Evolutionary conservation across 1,140 invertebrate genomes (phyloP).

Genomic region (Epicauta chinensis): DNA sequence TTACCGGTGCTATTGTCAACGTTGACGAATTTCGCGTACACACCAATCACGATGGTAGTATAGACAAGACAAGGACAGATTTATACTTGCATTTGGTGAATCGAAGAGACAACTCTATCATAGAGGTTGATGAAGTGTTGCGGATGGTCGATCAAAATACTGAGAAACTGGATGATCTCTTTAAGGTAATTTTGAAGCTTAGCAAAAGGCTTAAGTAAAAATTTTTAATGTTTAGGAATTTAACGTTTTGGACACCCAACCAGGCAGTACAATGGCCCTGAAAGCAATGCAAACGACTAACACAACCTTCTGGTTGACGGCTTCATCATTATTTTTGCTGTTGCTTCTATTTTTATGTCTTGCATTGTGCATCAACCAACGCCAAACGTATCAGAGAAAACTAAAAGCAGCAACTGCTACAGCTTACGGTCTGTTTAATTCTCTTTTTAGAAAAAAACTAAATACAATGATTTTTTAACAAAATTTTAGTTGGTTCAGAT

Average conservation of each 20-base stretch:
- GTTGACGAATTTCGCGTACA: constrained; percentile 90
- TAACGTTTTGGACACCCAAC: constrained; percentile 82
- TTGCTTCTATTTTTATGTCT: constrained; percentile 71
- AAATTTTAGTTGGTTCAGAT: constrained; percentile 50
- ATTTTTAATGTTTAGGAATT: constrained; percentile 55
- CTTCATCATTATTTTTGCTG: constrained; percentile 69
- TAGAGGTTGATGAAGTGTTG: constrained; percentile 78
- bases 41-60: constrained; percentile 83
- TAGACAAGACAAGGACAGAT: constrained; percentile 91
- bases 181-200: constrained; percentile 57
- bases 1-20: constrained; percentile 87
- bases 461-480: constrained; percentile 5
- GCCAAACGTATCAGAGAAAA: constrained; percentile 74
- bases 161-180: constrained; percentile 77
- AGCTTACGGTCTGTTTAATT: constrained; percentile 68
- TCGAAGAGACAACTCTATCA: constrained; percentile 80
- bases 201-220: neutral
- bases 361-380: constrained; percentile 73
- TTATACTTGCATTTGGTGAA: constrained; percentile 90
- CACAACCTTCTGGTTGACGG: constrained; percentile 71
- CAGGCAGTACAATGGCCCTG: constrained; percentile 60
- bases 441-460: too few relatives aligned
- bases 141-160: constrained; percentile 87
- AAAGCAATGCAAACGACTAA: constrained; percentile 45
- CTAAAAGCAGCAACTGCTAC: constrained; percentile 91